Evolutionary conservation across 2,113 vertebrate genomes (phyloP).

Genomic region (Natator depressus): DNA sequence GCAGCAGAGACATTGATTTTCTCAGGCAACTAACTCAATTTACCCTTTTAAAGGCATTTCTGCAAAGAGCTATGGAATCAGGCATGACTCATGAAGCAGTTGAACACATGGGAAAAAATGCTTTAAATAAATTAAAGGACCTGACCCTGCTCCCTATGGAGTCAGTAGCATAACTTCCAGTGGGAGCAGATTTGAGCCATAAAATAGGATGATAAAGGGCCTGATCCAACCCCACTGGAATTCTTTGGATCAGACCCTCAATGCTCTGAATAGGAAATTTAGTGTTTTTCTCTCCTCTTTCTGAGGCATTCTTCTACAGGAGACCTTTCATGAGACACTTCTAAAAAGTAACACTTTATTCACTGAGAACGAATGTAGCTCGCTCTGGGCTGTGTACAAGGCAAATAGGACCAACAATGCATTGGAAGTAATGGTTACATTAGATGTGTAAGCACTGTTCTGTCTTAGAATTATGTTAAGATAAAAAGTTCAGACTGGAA

Average conservation of each 20-base stretch:
- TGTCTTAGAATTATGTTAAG: not conserved
- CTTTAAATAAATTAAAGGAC: not conserved
- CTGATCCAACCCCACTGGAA: not conserved
- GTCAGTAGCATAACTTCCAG: not conserved
- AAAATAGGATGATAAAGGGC: not conserved
- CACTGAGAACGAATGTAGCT: not conserved
- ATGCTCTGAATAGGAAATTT: not conserved
- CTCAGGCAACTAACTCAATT: not conserved
- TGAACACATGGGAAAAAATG: conserved; percentile 28
- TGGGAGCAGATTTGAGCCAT: not conserved
- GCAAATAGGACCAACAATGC: not conserved
- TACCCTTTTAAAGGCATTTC: not conserved
- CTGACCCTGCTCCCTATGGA: not conserved
- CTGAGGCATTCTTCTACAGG: not conserved
- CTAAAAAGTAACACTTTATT: not conserved
- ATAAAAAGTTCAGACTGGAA: not conserved
- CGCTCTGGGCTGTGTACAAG: not conserved
- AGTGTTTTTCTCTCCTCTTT: not conserved
- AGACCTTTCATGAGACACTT: not conserved
- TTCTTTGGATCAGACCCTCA: not conserved
- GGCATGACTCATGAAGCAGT: accelerated
- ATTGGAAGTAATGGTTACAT: not conserved
- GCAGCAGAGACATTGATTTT: accelerated
- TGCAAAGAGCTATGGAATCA: accelerated
- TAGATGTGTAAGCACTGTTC: not conserved